Evolutionary conservation across 2,113 vertebrate species (phyloP).

Genomic region (Lophochroa leadbeateri): DNA sequence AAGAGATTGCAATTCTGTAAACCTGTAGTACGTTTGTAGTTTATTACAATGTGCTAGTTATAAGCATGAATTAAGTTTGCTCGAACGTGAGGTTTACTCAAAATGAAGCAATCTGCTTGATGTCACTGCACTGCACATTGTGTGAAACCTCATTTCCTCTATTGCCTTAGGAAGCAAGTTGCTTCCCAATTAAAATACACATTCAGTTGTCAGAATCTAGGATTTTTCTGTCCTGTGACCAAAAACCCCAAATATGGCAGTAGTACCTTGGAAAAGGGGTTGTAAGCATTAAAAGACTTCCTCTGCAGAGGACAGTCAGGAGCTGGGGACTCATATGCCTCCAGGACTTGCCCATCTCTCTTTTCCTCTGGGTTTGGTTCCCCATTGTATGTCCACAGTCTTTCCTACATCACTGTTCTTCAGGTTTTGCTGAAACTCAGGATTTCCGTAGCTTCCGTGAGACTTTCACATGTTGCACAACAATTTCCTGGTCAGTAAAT

Average conservation of each 20-base stretch:
- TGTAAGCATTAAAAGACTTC: not conserved
- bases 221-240: not conserved
- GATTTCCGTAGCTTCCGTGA: not conserved
- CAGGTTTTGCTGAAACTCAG: conserved; percentile 14
- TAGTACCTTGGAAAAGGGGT: not conserved
- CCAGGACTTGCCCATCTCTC: not conserved
- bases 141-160: not conserved
- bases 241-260: not conserved
- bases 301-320: not conserved
- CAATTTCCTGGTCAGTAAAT: not conserved
- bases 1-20: not conserved
- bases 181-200: not conserved
- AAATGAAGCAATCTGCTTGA: not conserved
- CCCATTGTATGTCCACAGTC: not conserved
- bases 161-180: not conserved
- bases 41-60: not conserved
- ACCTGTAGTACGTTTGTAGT: not conserved
- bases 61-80: not conserved
- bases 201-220: not conserved
- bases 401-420: not conserved
- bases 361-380: not conserved
- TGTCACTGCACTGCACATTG: not conserved
- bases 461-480: not conserved
- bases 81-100: not conserved
- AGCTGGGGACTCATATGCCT: not conserved